Evolutionary conservation across 2,888 invertebrate species (phyloP), one percentile per base, ranked within the genome.

Genomic region (Pachliopta kotzebuea): DNA sequence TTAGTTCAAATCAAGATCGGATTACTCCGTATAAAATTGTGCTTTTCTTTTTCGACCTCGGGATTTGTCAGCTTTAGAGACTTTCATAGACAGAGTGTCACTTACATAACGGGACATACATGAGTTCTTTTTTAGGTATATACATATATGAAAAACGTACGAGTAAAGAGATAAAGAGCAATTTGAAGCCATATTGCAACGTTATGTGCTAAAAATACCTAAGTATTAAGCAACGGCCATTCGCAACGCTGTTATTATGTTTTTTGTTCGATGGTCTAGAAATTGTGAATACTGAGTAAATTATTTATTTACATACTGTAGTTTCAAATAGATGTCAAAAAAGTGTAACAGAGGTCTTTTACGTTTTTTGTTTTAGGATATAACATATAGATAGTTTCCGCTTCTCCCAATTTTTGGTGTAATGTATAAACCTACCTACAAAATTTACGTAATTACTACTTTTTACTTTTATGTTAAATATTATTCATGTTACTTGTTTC

Each of bases 181-280:
- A 45, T n/a, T 45, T 45, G 45, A 45, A 45, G n/a, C 7, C 18
- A 45, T 45, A 45, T 18, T 45, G 45, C 45, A n/a, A 7, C 45
- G 45, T 45, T 45, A 45, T n/a, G 45, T n/a, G 45, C n/a, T 45
- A 45, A 45, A 45, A 45, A 45, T 45, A 45, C 45, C n/a, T n/a
- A 45, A 45, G n/a, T 45, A 45, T 45, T 45, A 45, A n/a, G 45
- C n/a, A 45, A 45, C 45, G 18, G 45, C n/a, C 18, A 4, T n/a
- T 45, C 45, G 45, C 45, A 45, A 45, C 45, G 45, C n/a, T 18
- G 18, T n/a, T 18, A 45, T n/a, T 45, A n/a, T 18, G 45, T 1
- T 45, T 45, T 45, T 45, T 8, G n/a, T 45, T 45, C 45, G 45
- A n/a, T 45, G n/a, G n/a, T 45, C 18, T 45, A 14, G 37, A n/a